Evolutionary conservation across 2,888 invertebrate genomes (phyloP).

Genomic region (Leptarthrus brevirostris): DNA sequence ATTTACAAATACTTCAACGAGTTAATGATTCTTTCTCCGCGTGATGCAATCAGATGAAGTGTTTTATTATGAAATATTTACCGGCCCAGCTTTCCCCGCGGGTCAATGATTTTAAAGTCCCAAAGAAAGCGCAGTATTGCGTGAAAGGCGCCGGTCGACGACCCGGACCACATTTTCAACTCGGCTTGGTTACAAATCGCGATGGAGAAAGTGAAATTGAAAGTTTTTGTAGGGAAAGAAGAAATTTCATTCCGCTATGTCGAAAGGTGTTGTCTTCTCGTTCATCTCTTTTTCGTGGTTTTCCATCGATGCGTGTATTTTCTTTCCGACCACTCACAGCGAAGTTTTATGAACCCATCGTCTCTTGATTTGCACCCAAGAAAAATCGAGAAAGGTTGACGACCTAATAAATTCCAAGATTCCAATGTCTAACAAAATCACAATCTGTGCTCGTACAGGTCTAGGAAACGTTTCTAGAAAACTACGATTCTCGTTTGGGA

Average conservation of each 20-base stretch:
- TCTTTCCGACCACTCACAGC: neutral
- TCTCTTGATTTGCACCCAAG: neutral
- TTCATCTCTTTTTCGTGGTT: neutral
- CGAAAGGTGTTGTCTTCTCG: no score
- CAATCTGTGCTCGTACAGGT: no score
- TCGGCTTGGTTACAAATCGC: neutral
- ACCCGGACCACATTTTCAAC: slow-evolving; percentile 17
- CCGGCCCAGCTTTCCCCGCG: slow-evolving; percentile 1
- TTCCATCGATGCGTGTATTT: neutral
- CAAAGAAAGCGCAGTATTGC: slow-evolving; percentile 32
- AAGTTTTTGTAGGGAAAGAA: slow-evolving; percentile 14
- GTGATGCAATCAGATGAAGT: neutral
- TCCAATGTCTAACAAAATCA: slow-evolving; percentile 3
- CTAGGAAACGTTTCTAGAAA: slow-evolving; percentile 5
- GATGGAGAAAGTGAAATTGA: slow-evolving; percentile 1
- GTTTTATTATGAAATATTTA: neutral
- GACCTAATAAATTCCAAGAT: slow-evolving; percentile 23
- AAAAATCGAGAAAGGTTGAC: slow-evolving; percentile 12
- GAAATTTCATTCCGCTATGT: no score
- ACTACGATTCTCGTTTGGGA: neutral
- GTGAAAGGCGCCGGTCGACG: slow-evolving; percentile 29
- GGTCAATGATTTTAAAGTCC: slow-evolving; percentile 17
- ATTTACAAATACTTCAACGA: no score
- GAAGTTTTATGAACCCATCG: slow-evolving; percentile 20
- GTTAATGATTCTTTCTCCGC: no score